Evolutionary conservation across 2,888 invertebrate species (phyloP).

Genomic region (Stenodema calcarata): DNA sequence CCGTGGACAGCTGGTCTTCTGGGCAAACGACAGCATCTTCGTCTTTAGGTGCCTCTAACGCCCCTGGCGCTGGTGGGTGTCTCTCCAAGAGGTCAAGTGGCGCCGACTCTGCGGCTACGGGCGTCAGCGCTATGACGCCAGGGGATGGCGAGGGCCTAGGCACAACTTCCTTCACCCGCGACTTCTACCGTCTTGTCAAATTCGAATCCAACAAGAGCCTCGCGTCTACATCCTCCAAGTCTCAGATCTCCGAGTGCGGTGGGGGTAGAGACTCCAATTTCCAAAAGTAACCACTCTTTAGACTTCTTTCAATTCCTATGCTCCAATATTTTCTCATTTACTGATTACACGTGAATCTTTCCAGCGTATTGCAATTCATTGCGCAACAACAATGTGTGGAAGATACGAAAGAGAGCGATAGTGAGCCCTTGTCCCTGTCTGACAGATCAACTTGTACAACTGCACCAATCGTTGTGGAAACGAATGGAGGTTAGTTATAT

Average conservation of each 20-base stretch:
- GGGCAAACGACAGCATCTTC: slow-evolving; percentile 59
- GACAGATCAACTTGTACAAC: background rate
- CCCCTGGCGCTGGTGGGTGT: background rate
- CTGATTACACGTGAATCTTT: slow-evolving; percentile 54
- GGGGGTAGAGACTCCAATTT: background rate
- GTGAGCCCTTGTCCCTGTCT: slow-evolving; percentile 15
- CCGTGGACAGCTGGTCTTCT: slow-evolving; percentile 68
- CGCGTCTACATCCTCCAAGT: slow-evolving; percentile 67
- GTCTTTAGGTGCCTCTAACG: background rate
- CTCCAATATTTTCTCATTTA: background rate
- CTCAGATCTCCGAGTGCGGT: slow-evolving; percentile 39
- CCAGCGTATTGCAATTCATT: slow-evolving; percentile 75
- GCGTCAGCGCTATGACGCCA: slow-evolving; percentile 62
- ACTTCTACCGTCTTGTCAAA: slow-evolving; percentile 80
- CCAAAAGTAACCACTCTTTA: background rate
- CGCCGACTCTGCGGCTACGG: slow-evolving; percentile 64
- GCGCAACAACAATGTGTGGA: slow-evolving; percentile 77
- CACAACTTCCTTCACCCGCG: slow-evolving; percentile 74
- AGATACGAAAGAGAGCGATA: slow-evolving; percentile 67
- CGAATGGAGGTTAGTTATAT: background rate
- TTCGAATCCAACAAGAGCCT: slow-evolving; percentile 82
- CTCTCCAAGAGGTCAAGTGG: slow-evolving; percentile 74
- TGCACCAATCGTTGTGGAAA: background rate
- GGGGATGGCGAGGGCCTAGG: slow-evolving; percentile 65
- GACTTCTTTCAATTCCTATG: too few relatives aligned